Evolutionary conservation across 1,140 invertebrate species (phyloP).

Genomic region (Eupristina koningsbergeri): DNA sequence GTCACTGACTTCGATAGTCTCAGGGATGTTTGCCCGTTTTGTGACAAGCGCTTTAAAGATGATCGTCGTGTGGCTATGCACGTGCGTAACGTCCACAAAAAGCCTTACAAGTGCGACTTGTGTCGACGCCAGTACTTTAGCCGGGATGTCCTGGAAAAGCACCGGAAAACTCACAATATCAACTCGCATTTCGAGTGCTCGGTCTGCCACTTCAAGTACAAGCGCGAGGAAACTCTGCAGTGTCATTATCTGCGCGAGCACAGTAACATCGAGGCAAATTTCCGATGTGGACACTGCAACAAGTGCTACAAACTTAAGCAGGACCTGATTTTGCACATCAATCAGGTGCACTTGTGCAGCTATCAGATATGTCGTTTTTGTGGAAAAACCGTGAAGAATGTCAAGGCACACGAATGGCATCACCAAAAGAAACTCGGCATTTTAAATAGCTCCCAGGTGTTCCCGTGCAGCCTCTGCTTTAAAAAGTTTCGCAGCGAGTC

Average conservation of each 20-base stretch:
- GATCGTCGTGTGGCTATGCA: slow-evolving; percentile 62
- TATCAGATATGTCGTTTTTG: slow-evolving; percentile 55
- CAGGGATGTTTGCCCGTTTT: slow-evolving; percentile 48
- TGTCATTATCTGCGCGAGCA: slow-evolving; percentile 70
- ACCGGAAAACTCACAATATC: slow-evolving; percentile 54
- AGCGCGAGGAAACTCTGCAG: slow-evolving; percentile 70
- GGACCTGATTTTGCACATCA: slow-evolving; percentile 54
- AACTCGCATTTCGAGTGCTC: slow-evolving; percentile 54
- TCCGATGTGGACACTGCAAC: slow-evolving; percentile 61
- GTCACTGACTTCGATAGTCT: slow-evolving; percentile 40
- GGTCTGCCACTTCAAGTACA: slow-evolving; percentile 70
- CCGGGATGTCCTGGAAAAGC: slow-evolving; percentile 41
- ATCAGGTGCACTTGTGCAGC: slow-evolving; percentile 57
- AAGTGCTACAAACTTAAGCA: slow-evolving; percentile 60
- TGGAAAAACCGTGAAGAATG: slow-evolving; percentile 56
- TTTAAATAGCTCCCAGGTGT: slow-evolving; percentile 44
- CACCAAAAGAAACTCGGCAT: slow-evolving; percentile 52
- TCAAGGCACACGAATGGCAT: slow-evolving; percentile 58
- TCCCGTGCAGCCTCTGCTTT: slow-evolving; percentile 70
- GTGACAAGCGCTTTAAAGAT: slow-evolving; percentile 51
- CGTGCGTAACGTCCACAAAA: slow-evolving; percentile 60
- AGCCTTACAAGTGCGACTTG: slow-evolving; percentile 50
- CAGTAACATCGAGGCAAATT: slow-evolving; percentile 53
- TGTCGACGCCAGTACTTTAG: slow-evolving; percentile 58
- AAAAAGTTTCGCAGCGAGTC: slow-evolving; percentile 69